phyloP scores from a whole-genome alignment of 2,888 invertebrate genomes.

The Epinotia ramella region DNA sequence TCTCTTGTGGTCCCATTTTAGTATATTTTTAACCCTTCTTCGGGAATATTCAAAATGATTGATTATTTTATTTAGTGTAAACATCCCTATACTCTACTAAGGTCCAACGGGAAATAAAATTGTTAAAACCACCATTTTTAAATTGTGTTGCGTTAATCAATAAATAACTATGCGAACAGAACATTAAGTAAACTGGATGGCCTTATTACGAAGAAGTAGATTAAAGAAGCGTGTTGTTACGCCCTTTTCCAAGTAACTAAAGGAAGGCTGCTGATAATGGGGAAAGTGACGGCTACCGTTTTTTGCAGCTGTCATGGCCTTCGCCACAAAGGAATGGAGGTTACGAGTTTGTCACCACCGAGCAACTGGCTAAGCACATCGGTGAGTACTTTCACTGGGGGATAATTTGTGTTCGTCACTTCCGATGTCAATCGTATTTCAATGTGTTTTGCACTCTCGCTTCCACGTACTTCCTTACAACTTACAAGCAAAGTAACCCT shows the following conservation, averaged over 20 bases:
- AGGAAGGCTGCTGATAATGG: constrained; percentile 7
- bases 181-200: neutral
- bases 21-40: too few relatives aligned
- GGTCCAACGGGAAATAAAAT: too few relatives aligned
- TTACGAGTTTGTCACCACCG: constrained; percentile 80
- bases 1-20: too few relatives aligned
- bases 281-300: constrained; percentile 26
- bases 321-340: constrained; percentile 80
- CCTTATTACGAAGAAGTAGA: neutral
- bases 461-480: neutral
- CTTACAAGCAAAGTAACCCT: too few relatives aligned
- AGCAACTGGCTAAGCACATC: constrained; percentile 79
- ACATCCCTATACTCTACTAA: too few relatives aligned
- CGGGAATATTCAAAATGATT: too few relatives aligned
- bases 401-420: neutral
- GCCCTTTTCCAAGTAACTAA: neutral
- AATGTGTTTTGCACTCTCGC: neutral
- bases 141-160: too few relatives aligned
- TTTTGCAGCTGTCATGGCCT: constrained; percentile 77
- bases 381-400: constrained; percentile 59
- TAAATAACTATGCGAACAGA: neutral
- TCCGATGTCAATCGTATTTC: neutral
- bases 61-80: too few relatives aligned
- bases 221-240: neutral
- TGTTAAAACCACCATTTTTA: too few relatives aligned